Evolutionary conservation across 2,113 vertebrate genomes (phyloP).

Genomic region (Lepisosteus osseus): DNA sequence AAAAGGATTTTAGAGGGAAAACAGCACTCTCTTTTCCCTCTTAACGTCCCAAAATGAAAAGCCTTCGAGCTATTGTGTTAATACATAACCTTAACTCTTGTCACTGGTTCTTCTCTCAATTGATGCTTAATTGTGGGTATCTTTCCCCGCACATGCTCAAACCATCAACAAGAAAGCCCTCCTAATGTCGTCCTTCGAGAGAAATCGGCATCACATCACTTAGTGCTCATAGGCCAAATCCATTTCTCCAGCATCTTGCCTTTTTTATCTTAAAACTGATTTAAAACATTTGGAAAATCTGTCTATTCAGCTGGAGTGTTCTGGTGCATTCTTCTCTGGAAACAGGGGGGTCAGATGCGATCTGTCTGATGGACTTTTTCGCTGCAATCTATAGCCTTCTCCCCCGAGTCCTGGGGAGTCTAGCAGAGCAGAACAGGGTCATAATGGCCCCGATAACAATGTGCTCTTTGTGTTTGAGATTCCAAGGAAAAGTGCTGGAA

Average conservation of each 20-base stretch:
- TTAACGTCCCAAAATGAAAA: constrained; percentile 92
- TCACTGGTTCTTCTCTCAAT: constrained; percentile 74
- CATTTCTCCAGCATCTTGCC: constrained; percentile 78
- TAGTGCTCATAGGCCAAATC: constrained; percentile 85
- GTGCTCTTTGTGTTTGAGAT: constrained; percentile 92
- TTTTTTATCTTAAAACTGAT: constrained; percentile 85
- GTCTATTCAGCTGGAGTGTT: constrained; percentile 83
- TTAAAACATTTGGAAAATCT: constrained; percentile 99
- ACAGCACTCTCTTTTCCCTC: constrained; percentile 77
- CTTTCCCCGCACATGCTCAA: constrained; percentile 69
- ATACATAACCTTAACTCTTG: constrained; percentile 74
- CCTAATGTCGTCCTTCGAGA: constrained; percentile 78
- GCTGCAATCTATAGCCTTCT: constrained; percentile 85
- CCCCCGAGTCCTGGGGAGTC: constrained; percentile 81
- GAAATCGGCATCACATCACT: constrained; percentile 79
- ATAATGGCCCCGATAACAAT: constrained; percentile 93
- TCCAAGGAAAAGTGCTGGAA: constrained; percentile 80
- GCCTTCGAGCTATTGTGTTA: constrained; percentile 83
- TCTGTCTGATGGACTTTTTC: constrained; percentile 85
- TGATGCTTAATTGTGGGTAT: constrained; percentile 86
- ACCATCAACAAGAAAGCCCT: constrained; percentile 74
- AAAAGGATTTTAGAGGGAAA: constrained; percentile 88
- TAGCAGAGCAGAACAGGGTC: constrained; percentile 71
- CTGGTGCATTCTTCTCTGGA: constrained; percentile 72
- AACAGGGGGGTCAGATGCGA: constrained; percentile 84